Percentiles rank a stretch among this genome's conserved stretches.
Conservation (phyloP, 2,113 vertebrate genomes). For the Todiramphus saurophagus region DNA sequence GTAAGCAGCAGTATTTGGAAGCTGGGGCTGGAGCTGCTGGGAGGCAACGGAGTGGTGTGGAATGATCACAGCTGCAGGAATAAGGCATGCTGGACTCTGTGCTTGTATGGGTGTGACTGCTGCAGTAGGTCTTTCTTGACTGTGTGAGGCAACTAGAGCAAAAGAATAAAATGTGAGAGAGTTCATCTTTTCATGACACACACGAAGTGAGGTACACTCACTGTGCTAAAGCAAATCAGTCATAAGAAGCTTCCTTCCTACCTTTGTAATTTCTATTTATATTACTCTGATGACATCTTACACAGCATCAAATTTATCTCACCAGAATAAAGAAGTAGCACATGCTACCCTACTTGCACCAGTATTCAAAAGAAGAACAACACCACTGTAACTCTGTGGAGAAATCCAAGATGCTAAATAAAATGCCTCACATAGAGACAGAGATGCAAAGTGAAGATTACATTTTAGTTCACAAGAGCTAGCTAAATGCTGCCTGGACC, state of each 20-base stretch:
- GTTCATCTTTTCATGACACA: neutral
- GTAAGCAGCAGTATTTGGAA: slow-evolving; percentile 66
- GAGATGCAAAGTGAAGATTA: neutral
- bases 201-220: neutral
- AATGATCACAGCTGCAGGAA: slow-evolving; percentile 77
- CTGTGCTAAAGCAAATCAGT: neutral
- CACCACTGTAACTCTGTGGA: neutral
- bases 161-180: neutral
- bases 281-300: neutral
- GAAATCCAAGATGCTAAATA: neutral
- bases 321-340: neutral
- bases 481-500: neutral
- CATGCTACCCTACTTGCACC: neutral
- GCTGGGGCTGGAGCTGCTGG: slow-evolving; percentile 60
- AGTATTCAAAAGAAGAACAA: neutral
- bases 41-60: slow-evolving; percentile 72
- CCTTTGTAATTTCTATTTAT: neutral
- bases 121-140: slow-evolving; percentile 90
- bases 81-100: slow-evolving; percentile 77
- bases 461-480: neutral
- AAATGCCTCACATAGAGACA: neutral
- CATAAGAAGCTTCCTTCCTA: neutral
- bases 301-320: neutral
- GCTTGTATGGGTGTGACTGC: slow-evolving; percentile 91
- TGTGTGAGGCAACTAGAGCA: slow-evolving; percentile 82